Evolutionary conservation across 2,888 invertebrate species (phyloP), one percentile per base, ranked within the genome.

Genomic region (Electrophaes corylata): DNA sequence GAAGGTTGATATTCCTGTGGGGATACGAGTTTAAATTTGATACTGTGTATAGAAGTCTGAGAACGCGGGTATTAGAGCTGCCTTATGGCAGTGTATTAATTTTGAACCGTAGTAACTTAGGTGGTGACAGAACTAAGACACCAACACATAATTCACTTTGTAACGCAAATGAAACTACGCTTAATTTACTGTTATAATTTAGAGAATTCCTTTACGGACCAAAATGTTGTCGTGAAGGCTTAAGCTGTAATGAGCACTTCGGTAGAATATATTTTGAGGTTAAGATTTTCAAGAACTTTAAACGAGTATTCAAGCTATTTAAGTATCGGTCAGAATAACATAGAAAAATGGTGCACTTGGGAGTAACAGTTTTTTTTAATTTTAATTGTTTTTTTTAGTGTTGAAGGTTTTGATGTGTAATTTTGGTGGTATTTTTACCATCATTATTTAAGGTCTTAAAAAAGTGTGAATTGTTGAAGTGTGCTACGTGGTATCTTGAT

Each of bases 51-150:
- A 86, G 84, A 79, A 84, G 85, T 83, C 79, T 83, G 73, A 75
- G 78, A 74, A 74, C 77, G 77, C 74, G 76, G 83, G 89, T 86
- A 88, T 91, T 90, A 86, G 83, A 84, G 86, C 78, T 84, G 87
- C 88, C 90, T 91, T 91, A 91, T 91, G 89, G 90, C 84, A 86
- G 83, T 90, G 91, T 91, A 91, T 91, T 91, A 91, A 91, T 91
- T 91, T 90, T 91, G 90, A 90, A 91, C 91, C 91, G 88, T 89
- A 86, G 91, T 91, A 90, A 91, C 85, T 91, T 91, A 85, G 83
- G 85, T 79, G 90, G 90, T 90, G 91, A 91, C 91, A 91, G 91
- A 90, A 88, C 90, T 90, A 90, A 91, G 91, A 91, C 90, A 91
- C 88, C 86, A 81, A 84, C 84, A 83, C 91, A 91, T 91, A 91